Percentiles rank a stretch among this genome's conserved stretches.
These are phyloP conservation scores for Hoplostethus atlanticus DNA, from an alignment of 2,797 vertebrate genomes.

Conservation along the genomic window DNA sequence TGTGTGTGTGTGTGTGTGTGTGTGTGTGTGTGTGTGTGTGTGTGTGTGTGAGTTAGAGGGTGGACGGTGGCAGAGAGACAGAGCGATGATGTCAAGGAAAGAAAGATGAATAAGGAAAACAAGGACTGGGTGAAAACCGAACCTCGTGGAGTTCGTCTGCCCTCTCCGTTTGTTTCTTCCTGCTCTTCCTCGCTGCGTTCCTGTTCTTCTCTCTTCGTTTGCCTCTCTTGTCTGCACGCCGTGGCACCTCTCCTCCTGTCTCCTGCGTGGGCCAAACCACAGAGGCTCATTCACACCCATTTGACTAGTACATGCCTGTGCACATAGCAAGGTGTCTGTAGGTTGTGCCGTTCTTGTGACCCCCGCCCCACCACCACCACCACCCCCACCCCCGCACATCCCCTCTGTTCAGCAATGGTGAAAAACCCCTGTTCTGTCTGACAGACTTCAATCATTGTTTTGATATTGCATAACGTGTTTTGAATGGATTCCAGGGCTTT, in stretches of 20 bases:
- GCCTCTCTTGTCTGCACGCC: slow-evolving; percentile 33
- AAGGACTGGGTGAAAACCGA: neutral
- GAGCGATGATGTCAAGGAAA: neutral
- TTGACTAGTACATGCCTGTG: too few relatives aligned
- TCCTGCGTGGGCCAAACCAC: slow-evolving; percentile 42
- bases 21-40: neutral
- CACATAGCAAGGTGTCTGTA: too few relatives aligned
- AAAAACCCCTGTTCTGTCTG: neutral
- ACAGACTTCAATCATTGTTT: neutral
- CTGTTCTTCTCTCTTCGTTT: slow-evolving; percentile 84
- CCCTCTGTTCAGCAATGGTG: too few relatives aligned
- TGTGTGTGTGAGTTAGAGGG: neutral
- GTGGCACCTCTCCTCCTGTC: slow-evolving; percentile 27
- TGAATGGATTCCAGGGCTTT: neutral
- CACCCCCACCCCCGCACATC: too few relatives aligned
- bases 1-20: neutral
- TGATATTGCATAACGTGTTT: neutral
- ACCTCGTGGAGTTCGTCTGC: slow-evolving; percentile 90
- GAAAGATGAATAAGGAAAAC: neutral
- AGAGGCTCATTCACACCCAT: neutral
- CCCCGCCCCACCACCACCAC: too few relatives aligned
- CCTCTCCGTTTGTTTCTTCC: slow-evolving; percentile 86
- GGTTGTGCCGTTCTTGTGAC: too few relatives aligned
- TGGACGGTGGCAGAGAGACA: neutral
- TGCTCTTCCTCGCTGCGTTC: slow-evolving; percentile 85